Evolutionary conservation across 2,113 vertebrate species (phyloP).

Genomic region (Rhizomys pruinosus): DNA sequence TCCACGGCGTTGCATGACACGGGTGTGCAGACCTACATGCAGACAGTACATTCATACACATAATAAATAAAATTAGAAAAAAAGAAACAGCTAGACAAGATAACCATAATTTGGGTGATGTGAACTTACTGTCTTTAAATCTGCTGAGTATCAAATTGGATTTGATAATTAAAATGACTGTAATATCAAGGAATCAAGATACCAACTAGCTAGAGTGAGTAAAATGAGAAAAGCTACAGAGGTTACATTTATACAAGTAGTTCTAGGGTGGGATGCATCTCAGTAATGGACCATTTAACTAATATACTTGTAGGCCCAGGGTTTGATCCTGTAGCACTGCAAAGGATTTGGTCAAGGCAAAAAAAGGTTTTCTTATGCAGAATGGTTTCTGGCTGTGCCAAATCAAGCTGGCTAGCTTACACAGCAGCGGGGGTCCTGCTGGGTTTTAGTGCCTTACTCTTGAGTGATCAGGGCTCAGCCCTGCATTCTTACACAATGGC

Average conservation of each 20-base stretch:
- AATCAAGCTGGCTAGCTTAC: too few species aligned
- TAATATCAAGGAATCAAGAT: not conserved
- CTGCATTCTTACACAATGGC: too few species aligned
- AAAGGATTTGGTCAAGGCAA: not conserved
- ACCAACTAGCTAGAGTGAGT: not conserved
- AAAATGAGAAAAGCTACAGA: not conserved
- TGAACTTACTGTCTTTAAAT: not conserved
- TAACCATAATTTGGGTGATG: not conserved
- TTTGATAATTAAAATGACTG: slow-evolving; percentile 24
- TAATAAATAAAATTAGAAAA: too few species aligned
- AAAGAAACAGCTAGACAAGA: too few species aligned
- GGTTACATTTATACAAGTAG: not conserved
- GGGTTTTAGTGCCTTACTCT: too few species aligned
- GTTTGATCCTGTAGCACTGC: not conserved
- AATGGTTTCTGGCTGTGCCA: too few species aligned
- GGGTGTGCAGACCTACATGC: too few species aligned
- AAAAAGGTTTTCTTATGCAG: too few species aligned
- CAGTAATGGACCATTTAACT: not conserved
- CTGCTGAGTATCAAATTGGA: slow-evolving; percentile 16
- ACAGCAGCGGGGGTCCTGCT: too few species aligned
- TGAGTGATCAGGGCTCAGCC: too few species aligned
- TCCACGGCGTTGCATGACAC: too few species aligned
- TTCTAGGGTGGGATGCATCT: not conserved
- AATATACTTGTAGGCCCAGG: not conserved
- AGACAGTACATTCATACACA: too few species aligned